Evolutionary conservation across 1,140 invertebrate genomes (phyloP), one percentile per base, ranked within the genome.

Genomic region (Drosophila mayri): DNA sequence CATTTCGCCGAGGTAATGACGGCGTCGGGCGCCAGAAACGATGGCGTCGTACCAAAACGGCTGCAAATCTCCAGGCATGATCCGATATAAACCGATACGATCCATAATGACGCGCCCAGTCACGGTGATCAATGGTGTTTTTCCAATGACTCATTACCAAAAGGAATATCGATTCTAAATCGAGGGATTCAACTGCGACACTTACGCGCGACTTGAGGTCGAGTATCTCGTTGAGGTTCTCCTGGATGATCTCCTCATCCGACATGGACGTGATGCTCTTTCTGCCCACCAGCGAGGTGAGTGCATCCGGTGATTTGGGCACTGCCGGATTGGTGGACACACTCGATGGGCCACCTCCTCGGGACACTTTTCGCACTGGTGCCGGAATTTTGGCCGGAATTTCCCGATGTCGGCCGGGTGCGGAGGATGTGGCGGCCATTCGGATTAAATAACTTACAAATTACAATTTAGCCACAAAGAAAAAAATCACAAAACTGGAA

Each of bases 201-300:
- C 80, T 81, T 75, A 91, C 88, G 8, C 83, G 77, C 28, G 82
- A 90, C 30, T 91, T 84, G 28, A 85, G 74, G 20, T 91, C 88
- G 4, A 91, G 67, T 44, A 91, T 64, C 66, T 90, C 83, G 32
- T 85, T 85, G 20, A 91, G 71, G 49, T 91, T 91, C 58, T 85
- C 84, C 57, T 87, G 75, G 9, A 91, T 82, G 16, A 90, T 91
- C 63, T 91, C 88, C 28, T 90, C 87, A 18, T 91, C 88, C 20
- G 87, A 73, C 88, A 88, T 76, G 22, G 82, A 90, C 4, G 75
- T 83, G 11, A 91, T 47, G 52, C 87, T 79, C 32, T 86, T 91
- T 35, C 63, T 76, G 49, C 55, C 49, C 63, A 67, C 57, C 59
- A 78, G 25, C 10, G 64, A 46, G 43, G 57, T 66, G 5, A 79